Evolutionary conservation across 2,113 vertebrate species (phyloP), one percentile per base, ranked within the genome.

Genomic region (Oncorhynchus nerka): DNA sequence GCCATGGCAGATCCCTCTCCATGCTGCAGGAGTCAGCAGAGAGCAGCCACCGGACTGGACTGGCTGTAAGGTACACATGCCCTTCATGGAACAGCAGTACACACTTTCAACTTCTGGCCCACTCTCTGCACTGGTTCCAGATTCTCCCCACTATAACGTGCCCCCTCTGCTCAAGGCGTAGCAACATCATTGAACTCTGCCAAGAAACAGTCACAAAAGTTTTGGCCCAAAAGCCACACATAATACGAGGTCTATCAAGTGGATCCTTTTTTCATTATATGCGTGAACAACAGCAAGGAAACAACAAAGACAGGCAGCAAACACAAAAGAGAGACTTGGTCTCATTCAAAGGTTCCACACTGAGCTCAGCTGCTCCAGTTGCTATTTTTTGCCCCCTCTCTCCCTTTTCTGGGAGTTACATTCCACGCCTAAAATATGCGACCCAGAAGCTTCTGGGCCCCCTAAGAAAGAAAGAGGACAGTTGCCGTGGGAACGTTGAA

Each of bases 381-480:
- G 39, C 39, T 45, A 45, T 45, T 45, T 70, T 51, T 69, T 69
- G 16, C 65, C 66, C 66, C 69, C 71, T 48, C 39, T 75, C 26
- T 75, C 64, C 39, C 62, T 75, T 67, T 67, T 71, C 70, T 30
- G 73, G 82, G 82, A 75, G 89, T 91, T 85, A 80, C 91, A 93
- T 92, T 91, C 89, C 89, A 86, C 84, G 82, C 85, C 89, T 91
- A 89, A 93, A 93, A 91, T 91, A 91, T 92, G 91, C 88, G 88
- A 88, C 88, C 39, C 84, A 80, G 90, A 89, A 90, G 87, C 90
- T 85, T 88, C 39, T 81, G 86, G 90, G 89, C 88, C 92, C 84
- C 90, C 87, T 80, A 87, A 86, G 81, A 92, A 91, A 92, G 83
- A 89, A 90, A 81, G 84, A 90, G 70, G 74, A 84, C 73, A 51